Evolutionary conservation across 2,888 invertebrate species (phyloP), one percentile per base, ranked within the genome.

Genomic region (Andrena dorsata): DNA sequence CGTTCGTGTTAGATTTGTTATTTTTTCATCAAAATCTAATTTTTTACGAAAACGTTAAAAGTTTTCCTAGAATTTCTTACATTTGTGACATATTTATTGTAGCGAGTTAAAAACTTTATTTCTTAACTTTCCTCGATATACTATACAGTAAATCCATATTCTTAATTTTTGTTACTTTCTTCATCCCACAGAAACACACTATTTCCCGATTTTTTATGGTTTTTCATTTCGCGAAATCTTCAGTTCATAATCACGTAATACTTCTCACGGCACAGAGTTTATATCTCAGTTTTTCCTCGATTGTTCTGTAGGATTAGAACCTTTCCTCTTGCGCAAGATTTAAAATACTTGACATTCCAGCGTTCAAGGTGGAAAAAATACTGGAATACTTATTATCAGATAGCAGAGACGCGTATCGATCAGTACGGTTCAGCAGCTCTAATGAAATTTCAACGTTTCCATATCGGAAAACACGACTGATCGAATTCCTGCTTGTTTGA

Each of bases 381-480:
- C 53, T 13, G n/a, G 7, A 72, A n/a, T 20, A 13, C 6, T 49
- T 69, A 35, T 73, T 86, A 87, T 84, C 87, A 76, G 85, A 85
- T 83, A 80, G 53, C 56, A 30, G 26, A 66, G 60, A 56, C 20
- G 16, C 49, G 30, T 84, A 82, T 82, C 76, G 77, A 35, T 35
- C 68, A 56, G 65, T 16, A 28, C 56, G 32, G 78, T 86, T 77
- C 47, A 61, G 20, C 26, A 49, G 20, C n/a, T 23, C 6, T 35
- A 58, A 32, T 49, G 66, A 79, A 75, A 84, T 72, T 23, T 35
- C 26, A 49, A 0, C 8, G 41, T 69, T 66, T 81, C 49, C 13
- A 13, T 20, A 13, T 35, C 23, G 49, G 28, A n/a, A 77, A 61
- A 60, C 32, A n/a, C 2, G n/a, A 65, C 30, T 49, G n/a, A 80